A percentile compares a stretch with the other conserved stretches of the same genome.
Evolutionary conservation across 2,113 vertebrate species (phyloP).

Genomic region (Cryptotis parvus): DNA sequence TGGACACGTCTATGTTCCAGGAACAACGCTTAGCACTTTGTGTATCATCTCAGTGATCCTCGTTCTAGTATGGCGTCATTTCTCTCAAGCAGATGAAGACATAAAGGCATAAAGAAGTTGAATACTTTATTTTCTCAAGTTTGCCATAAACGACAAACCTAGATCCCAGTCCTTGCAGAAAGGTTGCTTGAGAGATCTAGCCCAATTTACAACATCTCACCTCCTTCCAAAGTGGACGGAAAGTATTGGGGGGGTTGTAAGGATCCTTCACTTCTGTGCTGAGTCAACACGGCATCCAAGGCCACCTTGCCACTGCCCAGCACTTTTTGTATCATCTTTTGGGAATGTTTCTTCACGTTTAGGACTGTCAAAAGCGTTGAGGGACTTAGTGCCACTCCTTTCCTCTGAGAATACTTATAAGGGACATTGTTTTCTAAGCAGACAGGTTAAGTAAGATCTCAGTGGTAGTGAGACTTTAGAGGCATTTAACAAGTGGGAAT

Average conservation of each 20-base stretch:
- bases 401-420: background rate
- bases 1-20: background rate
- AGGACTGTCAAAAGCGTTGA: background rate
- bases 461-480: constrained; percentile 29
- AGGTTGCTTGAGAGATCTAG: background rate
- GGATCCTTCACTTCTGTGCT: background rate
- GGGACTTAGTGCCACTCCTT: background rate
- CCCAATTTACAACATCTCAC: background rate
- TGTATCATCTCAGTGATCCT: background rate
- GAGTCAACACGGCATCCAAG: background rate
- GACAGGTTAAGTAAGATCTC: constrained; percentile 48
- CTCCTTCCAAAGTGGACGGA: background rate
- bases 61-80: background rate
- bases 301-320: background rate
- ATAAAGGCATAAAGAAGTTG: background rate
- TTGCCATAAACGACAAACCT: background rate
- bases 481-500: background rate
- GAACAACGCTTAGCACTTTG: background rate
- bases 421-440: constrained; percentile 52
- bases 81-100: constrained; percentile 40
- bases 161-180: background rate
- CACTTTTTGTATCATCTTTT: background rate
- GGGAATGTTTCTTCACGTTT: background rate
- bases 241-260: background rate
- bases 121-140: constrained; percentile 6